Conservation (phyloP, 2,888 invertebrate genomes). For the Incurvaria masculella region DNA sequence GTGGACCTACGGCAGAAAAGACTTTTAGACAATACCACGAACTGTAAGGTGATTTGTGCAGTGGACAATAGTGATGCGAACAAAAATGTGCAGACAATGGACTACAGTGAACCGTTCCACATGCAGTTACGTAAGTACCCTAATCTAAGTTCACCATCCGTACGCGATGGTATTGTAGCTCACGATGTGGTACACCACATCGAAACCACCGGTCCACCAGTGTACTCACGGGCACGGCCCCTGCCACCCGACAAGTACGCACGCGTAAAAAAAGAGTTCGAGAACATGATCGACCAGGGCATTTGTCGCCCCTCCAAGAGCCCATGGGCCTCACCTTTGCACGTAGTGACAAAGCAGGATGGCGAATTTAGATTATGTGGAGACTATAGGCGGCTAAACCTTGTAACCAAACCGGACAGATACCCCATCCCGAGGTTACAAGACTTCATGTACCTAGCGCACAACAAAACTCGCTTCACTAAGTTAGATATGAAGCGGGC, state of each 20-base stretch:
- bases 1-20: conserved; percentile 7
- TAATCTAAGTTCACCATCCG: no score
- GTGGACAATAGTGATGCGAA: no score
- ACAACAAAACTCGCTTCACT: conserved; percentile 13
- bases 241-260: conserved; percentile 23
- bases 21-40: conserved; percentile 5
- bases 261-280: conserved; percentile 24
- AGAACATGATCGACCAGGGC: conserved; percentile 24
- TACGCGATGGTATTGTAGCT: no score
- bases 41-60: no score
- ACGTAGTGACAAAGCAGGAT: conserved; percentile 3
- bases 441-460: conserved; percentile 6
- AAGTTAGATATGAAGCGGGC: conserved; percentile 20
- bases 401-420: not conserved
- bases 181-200: conserved; percentile 23
- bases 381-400: not conserved
- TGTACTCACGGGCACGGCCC: conserved; percentile 22
- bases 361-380: not conserved
- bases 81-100: no score
- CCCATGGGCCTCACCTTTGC: conserved; percentile 5
- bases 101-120: no score
- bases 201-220: conserved; percentile 25
- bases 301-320: conserved; percentile 28
- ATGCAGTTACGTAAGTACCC: no score
- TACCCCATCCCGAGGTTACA: conserved; percentile 6